Evolutionary conservation across 2,888 invertebrate species (phyloP), one percentile per base, ranked within the genome.

Genomic region (Andrena flavipes): DNA sequence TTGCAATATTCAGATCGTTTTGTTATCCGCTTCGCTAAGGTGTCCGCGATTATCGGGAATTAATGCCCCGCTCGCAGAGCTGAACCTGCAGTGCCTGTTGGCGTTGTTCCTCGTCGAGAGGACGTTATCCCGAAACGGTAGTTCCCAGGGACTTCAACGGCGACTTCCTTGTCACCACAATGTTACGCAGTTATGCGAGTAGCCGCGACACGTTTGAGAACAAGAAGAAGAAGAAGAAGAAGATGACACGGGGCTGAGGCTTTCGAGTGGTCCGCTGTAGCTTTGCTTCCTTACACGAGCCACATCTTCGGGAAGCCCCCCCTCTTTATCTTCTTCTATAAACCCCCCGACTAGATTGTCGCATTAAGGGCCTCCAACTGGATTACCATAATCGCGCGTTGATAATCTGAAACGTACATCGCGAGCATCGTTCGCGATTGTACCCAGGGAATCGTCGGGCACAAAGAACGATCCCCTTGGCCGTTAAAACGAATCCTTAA

Each of bases 91-190:
- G 62, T 69, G 65, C 70, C 16, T 2, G n/a, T 8, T 35, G 23
- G 33, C 33, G 56, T 51, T 51, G 23, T 23, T 23, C 10, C 20
- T 62, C 29, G 59, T 72, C 63, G 48, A 63, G 56, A 10, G 75
- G 51, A 64, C 77, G 62, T 73, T 76, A 65, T 73, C 83, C 33
- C 54, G 64, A 70, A 73, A 76, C 73, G 69, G 76, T 80, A 69
- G 80, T 80, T 80, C 59, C 56, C 62, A 71, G 70, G 51, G 54
- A 54, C 64, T 60, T 48, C 29, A 49, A 54, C 35, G 62, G 51
- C 64, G 20, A 71, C 81, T 83, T 81, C 77, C 83, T 76, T 20
- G 65, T 83, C 62, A 69, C 64, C 59, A 30, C 56, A 42, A 72
- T 64, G 80, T 79, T 74, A 54, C 59, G 69, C 63, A 26, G 29